Evolutionary conservation across 2,797 vertebrate species (phyloP), one percentile per base, ranked within the genome.

Genomic region (Lycodopsis pacificus): DNA sequence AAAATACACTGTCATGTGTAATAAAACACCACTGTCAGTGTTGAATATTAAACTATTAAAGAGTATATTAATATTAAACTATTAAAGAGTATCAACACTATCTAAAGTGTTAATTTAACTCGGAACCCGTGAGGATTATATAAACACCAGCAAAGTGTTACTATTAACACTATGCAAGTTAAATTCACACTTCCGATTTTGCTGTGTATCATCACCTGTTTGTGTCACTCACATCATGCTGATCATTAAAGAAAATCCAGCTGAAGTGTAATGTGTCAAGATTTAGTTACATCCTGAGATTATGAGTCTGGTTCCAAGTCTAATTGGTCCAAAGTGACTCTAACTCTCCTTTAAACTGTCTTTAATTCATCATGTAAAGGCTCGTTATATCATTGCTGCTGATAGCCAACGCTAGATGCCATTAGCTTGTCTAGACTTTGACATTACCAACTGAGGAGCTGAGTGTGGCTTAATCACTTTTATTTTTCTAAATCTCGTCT

Each of bases 231-330:
- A 64, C 59, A 42, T 65, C 27, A 0, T 40, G 19, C 48, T 81
- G 72, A 80, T 85, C 62, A 76, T 77, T 51, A 62, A 34, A 83
- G 64, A 80, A 83, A 76, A 81, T 72, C 77, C 69, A 64, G 67
- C 32, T 32, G 57, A 59, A 64, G 65, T 76, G 56, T 49, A 63
- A 76, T 49, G 65, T 77, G 51, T 82, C 82, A 77, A 49, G 64
- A 87, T 82, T 77, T 76, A 85, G 32, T 63, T 73, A 62, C 78
- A 67, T 59, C 80, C 61, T 34, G 12, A 65, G 59, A 74, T 76
- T 46, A 58, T 61, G 66, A 71, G 17, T 71, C 36, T 84, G 80
- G 5, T 69, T 84, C 74, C 46, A 75, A 66, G 25, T 56, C 12
- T 63, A 75, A 80, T 82, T 77, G 85, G 88, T 86, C 30, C 30